Conservation (phyloP, 2,888 invertebrate genomes). For the Amphipyra berbera region DNA sequence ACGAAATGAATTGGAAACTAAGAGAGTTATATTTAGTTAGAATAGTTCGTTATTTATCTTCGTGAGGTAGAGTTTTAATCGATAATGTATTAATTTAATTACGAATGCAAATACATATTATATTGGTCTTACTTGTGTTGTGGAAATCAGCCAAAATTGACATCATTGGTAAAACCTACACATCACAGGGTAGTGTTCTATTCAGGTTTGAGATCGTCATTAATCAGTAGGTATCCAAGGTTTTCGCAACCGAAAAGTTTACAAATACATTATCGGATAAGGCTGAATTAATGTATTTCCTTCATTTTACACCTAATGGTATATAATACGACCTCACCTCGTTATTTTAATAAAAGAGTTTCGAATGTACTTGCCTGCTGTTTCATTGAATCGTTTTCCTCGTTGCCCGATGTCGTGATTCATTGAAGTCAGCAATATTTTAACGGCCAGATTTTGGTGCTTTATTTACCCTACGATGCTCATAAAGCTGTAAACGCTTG, state of each 20-base stretch:
- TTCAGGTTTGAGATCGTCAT: slow-evolving; percentile 27
- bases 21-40: slow-evolving; percentile 1
- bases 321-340: slow-evolving; percentile 20
- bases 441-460: slow-evolving; percentile 7
- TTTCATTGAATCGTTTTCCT: slow-evolving; percentile 28
- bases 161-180: neutral
- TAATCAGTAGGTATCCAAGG: slow-evolving; percentile 33
- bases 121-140: no score
- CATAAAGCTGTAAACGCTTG: slow-evolving; percentile 3
- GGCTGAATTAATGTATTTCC: slow-evolving; percentile 65
- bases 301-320: slow-evolving; percentile 59
- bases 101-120: no score
- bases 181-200: neutral
- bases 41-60: neutral
- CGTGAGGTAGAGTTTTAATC: neutral
- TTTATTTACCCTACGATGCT: slow-evolving; percentile 13
- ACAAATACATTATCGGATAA: slow-evolving; percentile 67
- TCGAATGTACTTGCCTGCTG: no score
- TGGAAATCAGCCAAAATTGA: no score
- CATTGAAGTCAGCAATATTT: slow-evolving; percentile 16
- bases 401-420: slow-evolving; percentile 9
- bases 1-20: slow-evolving; percentile 9
- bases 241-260: slow-evolving; percentile 58
- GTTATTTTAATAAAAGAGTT: no score
- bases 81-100: no score